Evolutionary conservation across 2,888 invertebrate genomes (phyloP).

Genomic region (Cryptocephalus primarius): DNA sequence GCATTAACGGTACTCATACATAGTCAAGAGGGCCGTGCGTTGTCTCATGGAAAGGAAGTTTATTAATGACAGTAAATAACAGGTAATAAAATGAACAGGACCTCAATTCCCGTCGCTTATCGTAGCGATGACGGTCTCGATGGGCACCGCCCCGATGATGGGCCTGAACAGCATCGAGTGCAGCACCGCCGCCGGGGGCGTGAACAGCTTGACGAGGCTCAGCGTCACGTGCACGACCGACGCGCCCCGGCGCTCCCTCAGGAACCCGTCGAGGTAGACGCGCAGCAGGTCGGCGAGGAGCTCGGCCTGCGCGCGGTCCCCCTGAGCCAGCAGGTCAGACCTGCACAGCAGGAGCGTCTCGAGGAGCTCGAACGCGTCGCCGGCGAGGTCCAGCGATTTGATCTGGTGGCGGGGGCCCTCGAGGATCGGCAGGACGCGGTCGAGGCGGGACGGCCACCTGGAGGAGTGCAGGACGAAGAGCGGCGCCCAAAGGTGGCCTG

Average conservation of each 20-base stretch:
- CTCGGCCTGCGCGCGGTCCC: constrained; percentile 14
- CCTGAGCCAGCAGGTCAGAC: constrained; percentile 25
- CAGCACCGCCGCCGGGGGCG: constrained; percentile 23
- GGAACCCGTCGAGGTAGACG: constrained; percentile 17
- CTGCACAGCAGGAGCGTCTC: constrained; percentile 31
- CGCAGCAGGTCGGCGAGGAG: constrained; percentile 17
- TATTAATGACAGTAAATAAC: too few species aligned
- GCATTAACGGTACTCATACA: too few species aligned
- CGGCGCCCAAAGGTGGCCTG: constrained; percentile 45
- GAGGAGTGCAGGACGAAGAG: constrained; percentile 47
- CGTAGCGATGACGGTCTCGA: constrained; percentile 36
- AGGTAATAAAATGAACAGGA: too few species aligned
- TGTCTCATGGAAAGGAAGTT: too few species aligned
- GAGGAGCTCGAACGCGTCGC: constrained; percentile 24
- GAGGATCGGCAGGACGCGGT: constrained; percentile 28
- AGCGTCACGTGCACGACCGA: constrained; percentile 17
- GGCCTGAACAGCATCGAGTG: constrained; percentile 32
- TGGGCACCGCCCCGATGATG: constrained; percentile 33
- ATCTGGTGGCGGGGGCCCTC: constrained; percentile 18
- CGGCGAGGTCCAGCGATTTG: constrained; percentile 21
- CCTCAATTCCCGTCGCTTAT: constrained; percentile 15
- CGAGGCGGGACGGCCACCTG: constrained; percentile 44
- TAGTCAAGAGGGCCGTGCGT: too few species aligned
- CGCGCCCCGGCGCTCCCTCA: constrained; percentile 17
- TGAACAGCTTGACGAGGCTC: constrained; percentile 23